phyloP scores from a whole-genome alignment of 2,797 vertebrate species.

The Trichosurus vulpecula region DNA sequence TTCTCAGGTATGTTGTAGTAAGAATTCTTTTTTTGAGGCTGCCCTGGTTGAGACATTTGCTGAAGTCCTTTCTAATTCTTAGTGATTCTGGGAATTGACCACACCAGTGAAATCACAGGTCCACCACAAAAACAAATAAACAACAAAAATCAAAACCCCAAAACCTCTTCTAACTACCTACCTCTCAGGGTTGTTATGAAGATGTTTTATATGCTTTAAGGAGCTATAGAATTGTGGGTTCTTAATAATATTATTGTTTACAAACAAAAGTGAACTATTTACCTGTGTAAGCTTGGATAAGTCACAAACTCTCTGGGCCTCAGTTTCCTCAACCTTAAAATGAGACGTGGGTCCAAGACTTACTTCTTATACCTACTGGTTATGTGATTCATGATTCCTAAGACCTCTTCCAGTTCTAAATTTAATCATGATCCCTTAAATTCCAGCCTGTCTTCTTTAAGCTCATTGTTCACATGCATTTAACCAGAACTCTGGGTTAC shows the following conservation, averaged over 20 bases:
- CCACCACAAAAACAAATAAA: neutral
- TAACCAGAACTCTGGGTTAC: constrained; percentile 1
- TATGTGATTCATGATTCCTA: neutral
- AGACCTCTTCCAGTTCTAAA: neutral
- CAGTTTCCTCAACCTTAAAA: neutral
- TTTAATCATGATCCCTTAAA: neutral
- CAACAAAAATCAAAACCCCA: neutral
- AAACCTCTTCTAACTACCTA: neutral
- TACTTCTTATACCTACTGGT: neutral
- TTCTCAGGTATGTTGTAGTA: neutral
- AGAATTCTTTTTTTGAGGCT: neutral
- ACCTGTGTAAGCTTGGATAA: neutral
- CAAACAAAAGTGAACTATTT: neutral
- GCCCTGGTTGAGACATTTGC: neutral
- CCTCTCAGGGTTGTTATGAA: neutral
- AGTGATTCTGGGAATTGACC: neutral
- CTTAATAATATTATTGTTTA: neutral
- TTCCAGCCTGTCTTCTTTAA: constrained; percentile 6
- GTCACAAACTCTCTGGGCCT: neutral
- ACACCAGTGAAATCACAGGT: neutral
- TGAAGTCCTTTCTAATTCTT: neutral
- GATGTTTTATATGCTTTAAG: neutral
- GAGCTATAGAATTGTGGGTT: neutral
- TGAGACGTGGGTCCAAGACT: neutral
- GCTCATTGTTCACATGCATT: constrained; percentile 22